Evolutionary conservation across 2,113 vertebrate genomes (phyloP).

Genomic region (Cyanoderma ruficeps): DNA sequence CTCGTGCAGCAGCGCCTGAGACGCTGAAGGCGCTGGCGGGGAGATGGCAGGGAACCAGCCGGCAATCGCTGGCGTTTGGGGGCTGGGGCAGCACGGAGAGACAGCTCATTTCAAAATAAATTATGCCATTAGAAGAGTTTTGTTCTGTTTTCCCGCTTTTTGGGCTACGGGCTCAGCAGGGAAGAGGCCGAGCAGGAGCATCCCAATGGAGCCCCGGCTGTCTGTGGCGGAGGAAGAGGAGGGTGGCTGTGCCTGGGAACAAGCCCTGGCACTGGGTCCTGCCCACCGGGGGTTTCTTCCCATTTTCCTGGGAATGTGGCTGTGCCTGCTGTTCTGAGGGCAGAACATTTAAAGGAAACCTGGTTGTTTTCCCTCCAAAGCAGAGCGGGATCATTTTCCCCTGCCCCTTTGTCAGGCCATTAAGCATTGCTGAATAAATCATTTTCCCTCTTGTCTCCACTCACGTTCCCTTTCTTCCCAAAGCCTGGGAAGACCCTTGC

Average conservation of each 20-base stretch:
- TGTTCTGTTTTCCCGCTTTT: neutral
- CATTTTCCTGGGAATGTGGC: neutral
- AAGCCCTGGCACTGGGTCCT: neutral
- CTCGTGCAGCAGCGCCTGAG: neutral
- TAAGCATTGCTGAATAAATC: neutral
- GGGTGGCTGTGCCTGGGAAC: neutral
- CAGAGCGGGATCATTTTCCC: slow-evolving; percentile 19
- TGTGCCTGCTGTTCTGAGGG: slow-evolving; percentile 39
- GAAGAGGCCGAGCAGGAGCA: neutral
- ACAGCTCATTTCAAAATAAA: neutral
- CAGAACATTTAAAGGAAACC: neutral
- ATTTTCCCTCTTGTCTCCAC: neutral
- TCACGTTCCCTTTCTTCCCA: neutral
- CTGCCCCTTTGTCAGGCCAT: neutral
- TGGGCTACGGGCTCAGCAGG: neutral
- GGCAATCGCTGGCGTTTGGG: neutral
- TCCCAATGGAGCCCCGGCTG: accelerated
- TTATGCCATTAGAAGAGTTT: neutral
- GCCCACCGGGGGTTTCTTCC: neutral
- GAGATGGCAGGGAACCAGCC: slow-evolving; percentile 5
- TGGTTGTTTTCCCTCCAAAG: neutral
- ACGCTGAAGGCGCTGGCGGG: neutral
- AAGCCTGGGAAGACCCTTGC: neutral
- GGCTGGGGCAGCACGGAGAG: neutral
- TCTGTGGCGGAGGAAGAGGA: neutral